Evolutionary conservation across 2,113 vertebrate species (phyloP), one percentile per base, ranked within the genome.

Genomic region (Nansenia antarctica): DNA sequence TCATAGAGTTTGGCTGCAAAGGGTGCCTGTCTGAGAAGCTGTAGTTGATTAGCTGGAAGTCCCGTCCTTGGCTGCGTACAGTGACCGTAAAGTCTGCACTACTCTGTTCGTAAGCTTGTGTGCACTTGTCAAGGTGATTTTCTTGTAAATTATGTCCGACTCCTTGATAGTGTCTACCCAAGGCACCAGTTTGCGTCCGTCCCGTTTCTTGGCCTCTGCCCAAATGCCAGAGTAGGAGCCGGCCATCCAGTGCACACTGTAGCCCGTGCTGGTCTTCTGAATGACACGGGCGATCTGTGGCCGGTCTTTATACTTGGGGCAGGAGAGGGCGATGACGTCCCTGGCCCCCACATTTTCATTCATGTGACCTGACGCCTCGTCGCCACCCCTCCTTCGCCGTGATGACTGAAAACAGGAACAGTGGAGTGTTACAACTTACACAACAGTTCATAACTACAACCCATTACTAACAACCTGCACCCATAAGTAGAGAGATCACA

Each of bases 101-200:
- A 99, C 93, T 96, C 98, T 98, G 95, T 94, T 99, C 95, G 95
- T 96, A 93, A 99, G 95, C 95, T 99, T 99, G 95, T 98, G 97
- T 90, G 94, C 95, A 93, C 96, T 99, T 75, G 97, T 98, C 94
- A 99, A 94, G 94, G 95, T 91, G 91, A 99, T 98, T 95, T 99
- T 99, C 94, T 97, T 98, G 95, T 94, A 98, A 95, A 99, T 97
- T 91, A 99, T 97, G 95, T 99, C 97, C 88, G 96, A 97, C 93
- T 98, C 98, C 94, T 99, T 99, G 90, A 99, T 96, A 94, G 95
- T 99, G 95, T 99, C 98, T 95, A 99, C 96, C 98, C 98, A 99
- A 97, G 98, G 97, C 97, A 99, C 98, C 94, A 94, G 92, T 96
- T 98, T 99, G 87, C 97, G 96, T 85, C 96, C 97, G 79, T 98